Conservation (phyloP, 2,113 vertebrate species). For the Arenaria interpres region DNA sequence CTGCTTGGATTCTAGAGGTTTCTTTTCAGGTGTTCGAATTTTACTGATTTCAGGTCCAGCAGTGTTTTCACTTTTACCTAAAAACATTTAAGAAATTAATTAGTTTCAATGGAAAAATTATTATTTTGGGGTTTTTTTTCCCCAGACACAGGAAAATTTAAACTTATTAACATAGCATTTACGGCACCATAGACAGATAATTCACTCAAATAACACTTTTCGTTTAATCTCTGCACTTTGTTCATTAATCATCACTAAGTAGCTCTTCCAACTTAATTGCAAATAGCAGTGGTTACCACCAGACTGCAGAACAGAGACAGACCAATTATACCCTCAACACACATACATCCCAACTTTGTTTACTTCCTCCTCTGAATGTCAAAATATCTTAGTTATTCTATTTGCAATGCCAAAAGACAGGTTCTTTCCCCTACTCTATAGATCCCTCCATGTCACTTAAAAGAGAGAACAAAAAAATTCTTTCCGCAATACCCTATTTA, state of each 20-base stretch:
- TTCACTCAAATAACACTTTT: not conserved
- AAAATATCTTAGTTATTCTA: not conserved
- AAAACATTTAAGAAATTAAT: conserved; percentile 15
- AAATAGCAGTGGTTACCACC: not conserved
- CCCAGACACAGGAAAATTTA: not conserved
- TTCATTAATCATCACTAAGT: not conserved
- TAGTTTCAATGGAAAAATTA: not conserved
- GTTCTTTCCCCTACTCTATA: not conserved
- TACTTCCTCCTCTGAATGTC: not conserved
- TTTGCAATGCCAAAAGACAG: not conserved
- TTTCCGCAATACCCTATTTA: not conserved
- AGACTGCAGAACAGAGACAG: not conserved
- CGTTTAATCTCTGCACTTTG: not conserved
- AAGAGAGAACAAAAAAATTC: not conserved
- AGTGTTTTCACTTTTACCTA: conserved; percentile 91
- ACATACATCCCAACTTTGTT: not conserved
- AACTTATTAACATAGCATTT: not conserved
- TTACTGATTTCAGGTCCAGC: conserved; percentile 87
- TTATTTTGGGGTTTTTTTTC: not conserved
- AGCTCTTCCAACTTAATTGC: not conserved
- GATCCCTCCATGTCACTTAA: not conserved
- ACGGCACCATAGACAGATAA: not conserved
- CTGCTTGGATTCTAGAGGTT: conserved; percentile 86
- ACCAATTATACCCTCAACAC: not conserved
- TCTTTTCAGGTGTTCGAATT: conserved; percentile 93